Evolutionary conservation across 2,113 vertebrate genomes (phyloP), one percentile per base, ranked within the genome.

Genomic region (Ochotona princeps): DNA sequence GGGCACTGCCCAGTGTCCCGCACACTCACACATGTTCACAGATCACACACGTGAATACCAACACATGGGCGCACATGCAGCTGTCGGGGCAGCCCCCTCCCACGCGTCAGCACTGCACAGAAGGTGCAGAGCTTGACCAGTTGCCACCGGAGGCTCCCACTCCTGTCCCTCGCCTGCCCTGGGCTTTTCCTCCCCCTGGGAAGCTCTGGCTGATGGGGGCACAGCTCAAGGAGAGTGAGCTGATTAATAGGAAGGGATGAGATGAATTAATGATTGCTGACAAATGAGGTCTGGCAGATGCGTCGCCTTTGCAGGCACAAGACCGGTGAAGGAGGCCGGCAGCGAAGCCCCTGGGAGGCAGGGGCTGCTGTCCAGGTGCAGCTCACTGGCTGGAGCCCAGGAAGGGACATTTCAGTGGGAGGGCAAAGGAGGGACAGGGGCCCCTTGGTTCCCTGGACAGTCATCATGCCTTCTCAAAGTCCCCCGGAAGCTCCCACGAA

Each of bases 211-310:
- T 69, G 26, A 54, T 47, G 30, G 18, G 26, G 32, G 54, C 66
- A 44, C 38, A 44, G 38, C 38, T 44, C 38, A 44, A 44, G 38
- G 38, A 44, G 38, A 26, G 20, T 15, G 13, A 80, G 38, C 47
- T 76, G 67, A 23, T 90, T 35, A 51, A 89, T 70, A 91, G 85
- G 35, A 75, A 75, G n/a, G 14, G 69, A 83, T 63, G 30, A 72
- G 67, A 44, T 18, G 4, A 70, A 87, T 7, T 44, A 79, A 1
- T 23, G 38, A 61, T 44, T 44, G 38, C 14, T 30, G 63, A 20
- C 54, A 63, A 32, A 60, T 7, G 0, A 13, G 44, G 78, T 21
- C 25, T 51, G 76, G 76, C 35, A 60, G 90, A 25, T 6, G 7
- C 70, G 25, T 73, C 5, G 0, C 60, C 84, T 81, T 17, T 54